A percentile compares a stretch with the other conserved stretches of the same genome.
These are phyloP conservation scores for Platypus cylindrus DNA, from an alignment of 2,888 invertebrate genomes.

Conservation along the genomic window DNA sequence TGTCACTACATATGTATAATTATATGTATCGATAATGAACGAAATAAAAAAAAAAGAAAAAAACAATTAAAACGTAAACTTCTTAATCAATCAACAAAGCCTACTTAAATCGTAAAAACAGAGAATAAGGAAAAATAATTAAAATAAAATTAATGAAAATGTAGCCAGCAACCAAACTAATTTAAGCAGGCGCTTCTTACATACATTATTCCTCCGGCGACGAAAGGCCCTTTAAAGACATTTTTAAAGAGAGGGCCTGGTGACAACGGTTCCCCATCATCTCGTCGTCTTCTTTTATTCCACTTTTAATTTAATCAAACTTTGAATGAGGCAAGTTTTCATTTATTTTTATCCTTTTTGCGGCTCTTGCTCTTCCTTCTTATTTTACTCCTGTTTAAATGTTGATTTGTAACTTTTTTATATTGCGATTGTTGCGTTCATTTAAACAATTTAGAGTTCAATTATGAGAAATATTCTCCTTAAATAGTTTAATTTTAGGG, in stretches of 20 bases:
- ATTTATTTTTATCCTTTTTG: constrained; percentile 30
- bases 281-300: constrained; percentile 20
- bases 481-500: constrained; percentile 20
- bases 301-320: constrained; percentile 31
- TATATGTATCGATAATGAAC: too few species aligned
- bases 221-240: constrained; percentile 22
- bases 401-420: constrained; percentile 22
- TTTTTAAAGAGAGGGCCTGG: constrained; percentile 22
- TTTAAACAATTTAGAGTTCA: constrained; percentile 23
- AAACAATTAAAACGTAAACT: constrained; percentile 5
- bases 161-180: constrained; percentile 20
- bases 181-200: constrained; percentile 19
- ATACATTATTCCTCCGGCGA: constrained; percentile 24
- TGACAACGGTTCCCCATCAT: constrained; percentile 22
- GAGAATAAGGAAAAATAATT: constrained; percentile 13
- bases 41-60: too few species aligned
- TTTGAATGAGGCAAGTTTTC: constrained; percentile 30
- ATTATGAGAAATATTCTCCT: constrained; percentile 21
- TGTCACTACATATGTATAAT: too few species aligned
- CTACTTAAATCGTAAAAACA: constrained; percentile 9
- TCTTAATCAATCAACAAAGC: constrained; percentile 8
- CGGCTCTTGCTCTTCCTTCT: constrained; percentile 24
- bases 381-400: too few species aligned
- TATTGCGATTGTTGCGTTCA: constrained; percentile 22
- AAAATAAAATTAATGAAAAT: constrained; percentile 19